A percentile compares a stretch with the other conserved stretches of the same genome.
Evolutionary conservation across 2,797 vertebrate genomes (phyloP).

Genomic region (Lindbergichthys nudifrons): DNA sequence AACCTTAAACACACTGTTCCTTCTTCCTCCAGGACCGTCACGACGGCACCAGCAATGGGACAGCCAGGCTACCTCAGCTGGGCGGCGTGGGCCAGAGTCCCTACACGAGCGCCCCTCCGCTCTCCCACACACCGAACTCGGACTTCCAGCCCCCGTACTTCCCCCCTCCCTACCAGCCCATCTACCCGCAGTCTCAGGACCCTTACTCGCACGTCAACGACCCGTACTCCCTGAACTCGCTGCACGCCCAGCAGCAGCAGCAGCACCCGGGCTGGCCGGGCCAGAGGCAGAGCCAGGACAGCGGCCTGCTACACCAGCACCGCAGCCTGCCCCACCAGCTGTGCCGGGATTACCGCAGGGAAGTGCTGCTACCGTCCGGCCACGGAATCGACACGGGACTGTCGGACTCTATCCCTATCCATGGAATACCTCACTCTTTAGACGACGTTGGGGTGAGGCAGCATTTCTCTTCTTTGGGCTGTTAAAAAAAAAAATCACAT

Average conservation of each 20-base stretch:
- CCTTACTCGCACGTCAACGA: slow-evolving; percentile 99
- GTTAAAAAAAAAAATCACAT: background rate
- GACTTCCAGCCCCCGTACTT: slow-evolving; percentile 97
- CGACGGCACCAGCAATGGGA: slow-evolving; percentile 97
- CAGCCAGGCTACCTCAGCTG: slow-evolving; percentile 96
- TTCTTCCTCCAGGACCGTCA: slow-evolving; percentile 89
- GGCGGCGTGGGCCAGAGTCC: slow-evolving; percentile 97
- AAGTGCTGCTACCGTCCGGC: slow-evolving; percentile 94
- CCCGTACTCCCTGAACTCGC: slow-evolving; percentile 96
- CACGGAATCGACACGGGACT: slow-evolving; percentile 95
- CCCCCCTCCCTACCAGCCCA: slow-evolving; percentile 97
- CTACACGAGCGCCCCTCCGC: slow-evolving; percentile 95
- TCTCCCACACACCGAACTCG: slow-evolving; percentile 96
- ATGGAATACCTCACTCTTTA: slow-evolving; percentile 98
- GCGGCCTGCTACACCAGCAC: slow-evolving; percentile 95
- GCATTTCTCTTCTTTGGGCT: slow-evolving; percentile 6
- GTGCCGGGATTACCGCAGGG: slow-evolving; percentile 96
- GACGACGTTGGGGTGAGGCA: slow-evolving; percentile 96
- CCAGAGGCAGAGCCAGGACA: slow-evolving; percentile 95
- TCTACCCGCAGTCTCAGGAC: slow-evolving; percentile 98
- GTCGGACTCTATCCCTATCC: slow-evolving; percentile 93
- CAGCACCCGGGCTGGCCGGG: slow-evolving; percentile 98
- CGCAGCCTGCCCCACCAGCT: slow-evolving; percentile 95
- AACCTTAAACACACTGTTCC: slow-evolving; percentile 23
- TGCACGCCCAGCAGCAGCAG: slow-evolving; percentile 95